Conservation (phyloP, 2,797 vertebrate species). For the Gastrophryne carolinensis region DNA sequence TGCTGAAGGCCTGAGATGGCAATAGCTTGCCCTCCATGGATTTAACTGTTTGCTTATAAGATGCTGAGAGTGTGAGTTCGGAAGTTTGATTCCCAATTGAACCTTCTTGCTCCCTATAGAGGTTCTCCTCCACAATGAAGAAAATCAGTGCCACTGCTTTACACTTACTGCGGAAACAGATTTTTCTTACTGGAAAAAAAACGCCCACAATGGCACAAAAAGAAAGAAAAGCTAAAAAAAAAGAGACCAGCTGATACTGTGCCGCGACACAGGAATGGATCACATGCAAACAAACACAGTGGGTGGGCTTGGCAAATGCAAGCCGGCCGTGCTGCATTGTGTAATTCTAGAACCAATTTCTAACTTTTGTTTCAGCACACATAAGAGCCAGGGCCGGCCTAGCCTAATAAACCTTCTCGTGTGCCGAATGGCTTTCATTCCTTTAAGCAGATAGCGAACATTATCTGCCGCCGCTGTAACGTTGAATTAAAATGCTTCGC, state of each 20-base stretch:
- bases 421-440: conserved; percentile 26
- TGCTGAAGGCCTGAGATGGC: too few relatives aligned
- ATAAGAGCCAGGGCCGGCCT: neutral
- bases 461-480: conserved; percentile 33
- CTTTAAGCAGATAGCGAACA: conserved; percentile 33
- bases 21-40: too few relatives aligned
- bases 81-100: too few relatives aligned
- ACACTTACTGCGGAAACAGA: neutral
- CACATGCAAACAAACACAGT: conserved; percentile 1
- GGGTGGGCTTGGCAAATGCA: conserved; percentile 40
- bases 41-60: too few relatives aligned
- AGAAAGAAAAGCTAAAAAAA: neutral
- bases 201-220: neutral
- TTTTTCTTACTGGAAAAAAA: neutral
- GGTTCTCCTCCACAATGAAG: too few relatives aligned
- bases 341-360: conserved; percentile 35
- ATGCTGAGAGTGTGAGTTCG: too few relatives aligned
- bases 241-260: neutral
- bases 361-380: conserved; percentile 5
- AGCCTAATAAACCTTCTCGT: conserved; percentile 4
- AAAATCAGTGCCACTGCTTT: too few relatives aligned
- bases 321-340: neutral
- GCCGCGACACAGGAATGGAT: conserved; percentile 10
- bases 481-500: conserved; percentile 25
- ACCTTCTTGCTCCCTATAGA: too few relatives aligned